Conservation (phyloP, 2,797 vertebrate species). For the Parauchenoglanis punctatus region DNA sequence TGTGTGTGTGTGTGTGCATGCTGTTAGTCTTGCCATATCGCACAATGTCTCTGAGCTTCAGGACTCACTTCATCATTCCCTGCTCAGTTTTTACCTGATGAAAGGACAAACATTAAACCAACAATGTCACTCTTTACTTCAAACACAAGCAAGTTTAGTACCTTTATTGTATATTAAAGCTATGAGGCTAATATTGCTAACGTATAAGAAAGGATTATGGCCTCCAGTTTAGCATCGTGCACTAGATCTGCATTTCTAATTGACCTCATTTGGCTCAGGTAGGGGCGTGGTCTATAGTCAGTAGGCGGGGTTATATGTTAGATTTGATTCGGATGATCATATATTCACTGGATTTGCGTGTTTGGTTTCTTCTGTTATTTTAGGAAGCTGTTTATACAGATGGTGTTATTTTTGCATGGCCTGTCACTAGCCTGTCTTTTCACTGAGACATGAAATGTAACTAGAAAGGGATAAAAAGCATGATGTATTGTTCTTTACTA, state of each 20-base stretch:
- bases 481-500: not conserved
- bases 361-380: too few relatives aligned
- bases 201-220: not conserved
- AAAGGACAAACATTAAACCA: not conserved
- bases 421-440: not conserved
- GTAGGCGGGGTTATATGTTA: not conserved
- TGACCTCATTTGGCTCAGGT: not conserved
- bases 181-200: not conserved
- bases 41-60: conserved; percentile 11
- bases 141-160: not conserved
- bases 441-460: not conserved
- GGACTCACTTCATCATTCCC: not conserved
- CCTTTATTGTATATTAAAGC: not conserved
- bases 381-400: not conserved
- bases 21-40: not conserved
- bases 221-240: not conserved
- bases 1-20: not conserved
- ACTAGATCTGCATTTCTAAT: not conserved
- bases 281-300: not conserved
- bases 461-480: not conserved
- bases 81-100: not conserved
- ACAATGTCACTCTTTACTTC: not conserved
- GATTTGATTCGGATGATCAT: not conserved
- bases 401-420: not conserved
- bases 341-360: not conserved